These are phyloP conservation scores for Eremobia ochroleuca DNA, from an alignment of 2,888 invertebrate species.

Conservation along the genomic window DNA sequence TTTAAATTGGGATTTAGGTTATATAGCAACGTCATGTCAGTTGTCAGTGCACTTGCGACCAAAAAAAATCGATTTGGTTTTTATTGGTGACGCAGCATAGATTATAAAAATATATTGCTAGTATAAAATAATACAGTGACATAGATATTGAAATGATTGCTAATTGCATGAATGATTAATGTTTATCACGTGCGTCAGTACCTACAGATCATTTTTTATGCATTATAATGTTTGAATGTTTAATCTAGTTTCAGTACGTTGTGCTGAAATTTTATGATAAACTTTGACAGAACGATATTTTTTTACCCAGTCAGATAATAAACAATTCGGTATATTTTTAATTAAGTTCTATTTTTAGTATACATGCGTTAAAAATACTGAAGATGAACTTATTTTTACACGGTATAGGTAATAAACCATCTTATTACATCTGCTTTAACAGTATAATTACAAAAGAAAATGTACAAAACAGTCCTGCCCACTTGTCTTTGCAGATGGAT, in stretches of 20 bases:
- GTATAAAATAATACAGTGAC: slow-evolving; percentile 27
- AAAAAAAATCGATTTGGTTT: slow-evolving; percentile 16
- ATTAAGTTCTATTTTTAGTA: slow-evolving; percentile 7
- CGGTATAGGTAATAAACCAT: neutral
- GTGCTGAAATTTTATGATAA: slow-evolving; percentile 3
- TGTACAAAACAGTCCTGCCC: slow-evolving; percentile 1
- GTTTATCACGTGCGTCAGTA: slow-evolving; percentile 36
- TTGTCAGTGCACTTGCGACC: slow-evolving; percentile 8
- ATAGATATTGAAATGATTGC: slow-evolving; percentile 34
- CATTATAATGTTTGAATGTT: slow-evolving; percentile 38
- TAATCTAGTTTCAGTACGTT: slow-evolving; percentile 32
- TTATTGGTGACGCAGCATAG: slow-evolving; percentile 8
- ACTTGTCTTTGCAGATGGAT: slow-evolving; percentile 41
- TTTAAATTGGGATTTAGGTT: neutral
- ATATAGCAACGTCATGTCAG: neutral
- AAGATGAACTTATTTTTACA: neutral
- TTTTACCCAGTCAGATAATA: neutral
- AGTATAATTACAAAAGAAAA: slow-evolving; percentile 28
- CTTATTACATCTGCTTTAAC: neutral
- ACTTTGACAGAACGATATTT: slow-evolving; percentile 15
- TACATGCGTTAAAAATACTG: neutral
- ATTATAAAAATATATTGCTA: neutral
- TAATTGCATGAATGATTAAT: slow-evolving; percentile 55
- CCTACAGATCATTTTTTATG: slow-evolving; percentile 10
- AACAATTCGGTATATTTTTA: neutral